phyloP scores from a whole-genome alignment of 2,888 invertebrate genomes.

The Chaetogeoica ovagalla region DNA sequence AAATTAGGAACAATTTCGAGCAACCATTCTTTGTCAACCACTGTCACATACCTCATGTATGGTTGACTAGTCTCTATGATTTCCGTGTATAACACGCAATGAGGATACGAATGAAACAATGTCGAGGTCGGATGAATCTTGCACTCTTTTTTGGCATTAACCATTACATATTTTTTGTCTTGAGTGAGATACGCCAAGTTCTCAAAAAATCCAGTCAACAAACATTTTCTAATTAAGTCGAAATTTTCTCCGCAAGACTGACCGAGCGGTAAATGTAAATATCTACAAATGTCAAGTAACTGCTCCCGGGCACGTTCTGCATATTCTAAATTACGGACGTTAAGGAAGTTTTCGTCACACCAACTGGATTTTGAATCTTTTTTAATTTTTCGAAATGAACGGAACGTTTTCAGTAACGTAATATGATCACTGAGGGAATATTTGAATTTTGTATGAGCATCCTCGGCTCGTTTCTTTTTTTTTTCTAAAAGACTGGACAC shows the following conservation, averaged over 20 bases:
- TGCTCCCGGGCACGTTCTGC: constrained; percentile 81
- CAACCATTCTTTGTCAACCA: constrained; percentile 81
- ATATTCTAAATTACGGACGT: constrained; percentile 78
- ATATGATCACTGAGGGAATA: constrained; percentile 90
- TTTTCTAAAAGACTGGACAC: constrained; percentile 65
- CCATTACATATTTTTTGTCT: constrained; percentile 72
- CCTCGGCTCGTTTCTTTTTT: constrained; percentile 75
- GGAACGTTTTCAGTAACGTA: constrained; percentile 85
- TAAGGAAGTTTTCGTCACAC: constrained; percentile 88
- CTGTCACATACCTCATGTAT: constrained; percentile 77
- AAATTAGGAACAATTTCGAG: constrained; percentile 62
- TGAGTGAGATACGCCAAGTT: constrained; percentile 82
- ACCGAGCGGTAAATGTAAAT: constrained; percentile 63
- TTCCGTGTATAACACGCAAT: constrained; percentile 80
- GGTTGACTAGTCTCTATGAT: constrained; percentile 81
- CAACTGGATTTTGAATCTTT: constrained; percentile 65
- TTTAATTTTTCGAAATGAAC: constrained; percentile 67
- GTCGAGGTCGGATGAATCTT: constrained; percentile 83
- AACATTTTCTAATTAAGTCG: constrained; percentile 69
- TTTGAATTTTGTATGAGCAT: constrained; percentile 72
- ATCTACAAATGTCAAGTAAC: constrained; percentile 71
- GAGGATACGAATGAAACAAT: constrained; percentile 70
- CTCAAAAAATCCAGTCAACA: constrained; percentile 79
- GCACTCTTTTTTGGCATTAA: constrained; percentile 70
- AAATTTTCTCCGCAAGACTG: constrained; percentile 65